Evolutionary conservation across 1,140 invertebrate species (phyloP).

Genomic region (Wiebesia pumilae): DNA sequence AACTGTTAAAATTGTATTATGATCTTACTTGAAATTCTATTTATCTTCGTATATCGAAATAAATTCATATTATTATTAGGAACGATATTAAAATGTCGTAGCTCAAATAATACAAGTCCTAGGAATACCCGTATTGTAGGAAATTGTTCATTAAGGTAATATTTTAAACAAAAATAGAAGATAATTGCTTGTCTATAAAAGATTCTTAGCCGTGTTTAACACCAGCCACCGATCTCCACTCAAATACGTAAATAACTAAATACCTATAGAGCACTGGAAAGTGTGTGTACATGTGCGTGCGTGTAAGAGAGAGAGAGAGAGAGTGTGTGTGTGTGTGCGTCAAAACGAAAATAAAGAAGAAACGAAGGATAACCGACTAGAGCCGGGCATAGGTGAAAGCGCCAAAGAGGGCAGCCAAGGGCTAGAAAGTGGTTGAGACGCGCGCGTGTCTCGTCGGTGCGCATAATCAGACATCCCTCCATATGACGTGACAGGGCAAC

Average conservation of each 20-base stretch:
- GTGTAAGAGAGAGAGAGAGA: not conserved
- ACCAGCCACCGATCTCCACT: conserved; percentile 6
- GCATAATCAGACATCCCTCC: conserved; percentile 65
- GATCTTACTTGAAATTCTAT: too few species aligned
- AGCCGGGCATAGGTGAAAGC: not conserved
- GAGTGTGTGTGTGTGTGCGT: not conserved
- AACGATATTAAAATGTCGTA: too few species aligned
- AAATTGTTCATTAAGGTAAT: not conserved
- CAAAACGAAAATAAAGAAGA: conserved; percentile 47
- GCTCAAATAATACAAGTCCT: not conserved
- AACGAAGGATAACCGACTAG: conserved; percentile 47
- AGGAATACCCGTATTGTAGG: not conserved
- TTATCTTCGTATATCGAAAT: too few species aligned
- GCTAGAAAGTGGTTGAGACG: not conserved
- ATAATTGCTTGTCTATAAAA: not conserved
- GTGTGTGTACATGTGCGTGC: too few species aligned
- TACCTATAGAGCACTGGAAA: not conserved
- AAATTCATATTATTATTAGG: too few species aligned
- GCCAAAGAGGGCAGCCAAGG: not conserved
- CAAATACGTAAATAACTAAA: conserved; percentile 41
- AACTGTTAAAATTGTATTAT: too few species aligned
- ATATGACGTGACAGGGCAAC: conserved; percentile 68
- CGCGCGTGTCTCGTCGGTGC: conserved; percentile 56
- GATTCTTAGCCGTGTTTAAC: not conserved
- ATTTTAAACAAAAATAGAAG: not conserved